A percentile compares a stretch with the other conserved stretches of the same genome.
phyloP scores from a whole-genome alignment of 2,888 invertebrate genomes.

The Amaurobius ferox region DNA sequence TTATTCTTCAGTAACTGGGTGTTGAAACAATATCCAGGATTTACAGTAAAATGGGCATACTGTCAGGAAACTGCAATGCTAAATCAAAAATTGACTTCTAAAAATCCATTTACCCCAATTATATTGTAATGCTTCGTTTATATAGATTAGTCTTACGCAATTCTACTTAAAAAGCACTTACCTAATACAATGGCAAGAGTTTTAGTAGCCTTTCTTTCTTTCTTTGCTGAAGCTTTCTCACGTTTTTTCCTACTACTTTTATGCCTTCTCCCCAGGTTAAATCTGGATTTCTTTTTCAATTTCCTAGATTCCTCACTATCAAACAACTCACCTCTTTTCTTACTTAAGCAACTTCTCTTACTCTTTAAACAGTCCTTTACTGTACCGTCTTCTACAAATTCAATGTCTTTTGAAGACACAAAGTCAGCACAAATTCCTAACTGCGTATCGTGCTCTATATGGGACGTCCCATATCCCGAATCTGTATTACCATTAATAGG shows the following conservation, averaged over 20 bases:
- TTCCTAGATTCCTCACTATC: conserved; percentile 7
- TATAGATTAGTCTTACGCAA: too few species aligned
- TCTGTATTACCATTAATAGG: conserved; percentile 84
- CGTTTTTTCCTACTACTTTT: conserved; percentile 97
- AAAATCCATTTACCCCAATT: too few species aligned
- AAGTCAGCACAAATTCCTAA: conserved; percentile 10
- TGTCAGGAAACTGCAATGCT: too few species aligned
- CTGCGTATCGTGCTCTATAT: conserved; percentile 80
- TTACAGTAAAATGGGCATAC: too few species aligned
- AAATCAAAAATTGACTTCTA: too few species aligned
- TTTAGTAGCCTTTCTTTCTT: conserved; percentile 98
- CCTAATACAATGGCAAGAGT: conserved; percentile 98
- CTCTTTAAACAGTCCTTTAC: not conserved
- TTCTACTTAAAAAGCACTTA: conserved; percentile 81
- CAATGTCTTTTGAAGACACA: not conserved
- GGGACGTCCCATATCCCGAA: conserved; percentile 86
- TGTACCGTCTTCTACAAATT: not conserved
- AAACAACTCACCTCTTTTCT: conserved; percentile 2
- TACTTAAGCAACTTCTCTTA: conserved; percentile 5
- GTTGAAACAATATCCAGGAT: too few species aligned
- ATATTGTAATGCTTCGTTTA: too few species aligned
- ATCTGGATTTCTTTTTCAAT: conserved; percentile 74
- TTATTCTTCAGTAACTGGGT: too few species aligned
- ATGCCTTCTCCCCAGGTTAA: conserved; percentile 82
- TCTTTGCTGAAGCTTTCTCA: conserved; percentile 94